These are phyloP conservation scores for Salmo trutta DNA, from an alignment of 2,797 vertebrate species.

Conservation along the genomic window DNA sequence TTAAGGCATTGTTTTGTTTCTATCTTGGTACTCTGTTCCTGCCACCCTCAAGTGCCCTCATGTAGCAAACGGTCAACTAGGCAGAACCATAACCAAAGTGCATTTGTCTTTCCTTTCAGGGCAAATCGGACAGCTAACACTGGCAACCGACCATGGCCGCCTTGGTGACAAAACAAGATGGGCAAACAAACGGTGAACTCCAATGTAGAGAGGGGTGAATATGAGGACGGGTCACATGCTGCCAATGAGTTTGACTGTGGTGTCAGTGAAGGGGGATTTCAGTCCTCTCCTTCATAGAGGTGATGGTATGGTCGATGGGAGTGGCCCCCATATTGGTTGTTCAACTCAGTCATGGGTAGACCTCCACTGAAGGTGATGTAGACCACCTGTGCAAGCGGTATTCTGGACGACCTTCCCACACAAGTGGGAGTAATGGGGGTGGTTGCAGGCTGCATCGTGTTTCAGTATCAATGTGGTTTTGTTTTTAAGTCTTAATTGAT, in stretches of 20 bases:
- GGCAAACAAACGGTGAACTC: slow-evolving; percentile 36
- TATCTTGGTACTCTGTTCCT: background rate
- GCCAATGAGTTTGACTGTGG: slow-evolving; percentile 11
- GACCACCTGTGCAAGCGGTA: slow-evolving; percentile 16
- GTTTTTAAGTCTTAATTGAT: background rate
- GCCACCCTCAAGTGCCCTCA: too few species aligned
- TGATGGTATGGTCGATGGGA: background rate
- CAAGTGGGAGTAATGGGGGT: background rate
- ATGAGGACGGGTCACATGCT: slow-evolving; percentile 10
- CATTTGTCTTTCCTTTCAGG: slow-evolving; percentile 35
- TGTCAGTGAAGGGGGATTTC: background rate
- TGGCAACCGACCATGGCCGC: slow-evolving; percentile 67
- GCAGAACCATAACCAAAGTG: background rate
- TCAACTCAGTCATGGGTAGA: background rate
- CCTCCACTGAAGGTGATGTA: background rate
- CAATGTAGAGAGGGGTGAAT: slow-evolving; percentile 19
- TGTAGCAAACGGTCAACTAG: background rate
- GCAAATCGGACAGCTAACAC: slow-evolving; percentile 69
- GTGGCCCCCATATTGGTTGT: slow-evolving; percentile 8
- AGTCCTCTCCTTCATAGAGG: background rate
- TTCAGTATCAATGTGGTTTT: background rate
- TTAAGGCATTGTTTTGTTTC: background rate
- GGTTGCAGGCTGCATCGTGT: background rate
- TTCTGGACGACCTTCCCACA: background rate
- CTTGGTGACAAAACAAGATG: slow-evolving; percentile 36